Conservation (phyloP, 2,113 vertebrate species). For the Paramormyrops kingsleyae region DNA sequence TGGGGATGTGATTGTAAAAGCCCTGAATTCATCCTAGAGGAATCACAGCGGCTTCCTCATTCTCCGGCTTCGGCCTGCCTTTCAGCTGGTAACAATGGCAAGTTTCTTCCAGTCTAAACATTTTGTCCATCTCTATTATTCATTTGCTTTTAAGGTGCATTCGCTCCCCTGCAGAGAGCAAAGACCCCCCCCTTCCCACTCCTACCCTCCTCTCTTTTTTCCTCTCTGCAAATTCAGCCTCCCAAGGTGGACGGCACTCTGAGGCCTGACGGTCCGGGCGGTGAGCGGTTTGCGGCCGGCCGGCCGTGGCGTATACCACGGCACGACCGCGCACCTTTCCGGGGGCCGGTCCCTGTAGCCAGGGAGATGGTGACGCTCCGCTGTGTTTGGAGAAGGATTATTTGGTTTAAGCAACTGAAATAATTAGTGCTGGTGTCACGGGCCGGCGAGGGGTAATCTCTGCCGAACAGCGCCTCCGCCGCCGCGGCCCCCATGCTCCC, state of each 20-base stretch:
- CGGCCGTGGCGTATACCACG: constrained; percentile 78
- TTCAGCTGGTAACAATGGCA: constrained; percentile 69
- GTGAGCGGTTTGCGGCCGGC: constrained; percentile 10
- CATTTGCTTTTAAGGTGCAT: constrained; percentile 80
- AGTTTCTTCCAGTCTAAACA: constrained; percentile 71
- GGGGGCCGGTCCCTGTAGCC: constrained; percentile 62
- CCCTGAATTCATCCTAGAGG: constrained; percentile 55
- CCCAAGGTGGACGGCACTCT: constrained; percentile 78
- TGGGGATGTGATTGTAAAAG: constrained; percentile 49
- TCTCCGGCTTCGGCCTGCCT: constrained; percentile 50
- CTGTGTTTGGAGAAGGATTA: constrained; percentile 47
- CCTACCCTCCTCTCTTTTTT: constrained; percentile 21
- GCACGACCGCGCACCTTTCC: constrained; percentile 80
- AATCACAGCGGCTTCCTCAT: constrained; percentile 37
- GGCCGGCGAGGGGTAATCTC: constrained; percentile 38
- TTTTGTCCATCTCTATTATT: constrained; percentile 79
- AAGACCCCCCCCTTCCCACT: constrained; percentile 59
- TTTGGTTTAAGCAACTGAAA: constrained; percentile 60
- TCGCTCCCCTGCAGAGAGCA: constrained; percentile 60
- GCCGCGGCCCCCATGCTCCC: neutral
- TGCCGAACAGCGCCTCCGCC: constrained; percentile 20
- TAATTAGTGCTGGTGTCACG: constrained; percentile 52
- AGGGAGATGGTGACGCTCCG: constrained; percentile 58
- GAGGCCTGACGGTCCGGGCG: constrained; percentile 10
- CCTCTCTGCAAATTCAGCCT: constrained; percentile 59